These are phyloP conservation scores for Zosterops japonicus DNA, from an alignment of 2,113 vertebrate species.

Conservation along the genomic window DNA sequence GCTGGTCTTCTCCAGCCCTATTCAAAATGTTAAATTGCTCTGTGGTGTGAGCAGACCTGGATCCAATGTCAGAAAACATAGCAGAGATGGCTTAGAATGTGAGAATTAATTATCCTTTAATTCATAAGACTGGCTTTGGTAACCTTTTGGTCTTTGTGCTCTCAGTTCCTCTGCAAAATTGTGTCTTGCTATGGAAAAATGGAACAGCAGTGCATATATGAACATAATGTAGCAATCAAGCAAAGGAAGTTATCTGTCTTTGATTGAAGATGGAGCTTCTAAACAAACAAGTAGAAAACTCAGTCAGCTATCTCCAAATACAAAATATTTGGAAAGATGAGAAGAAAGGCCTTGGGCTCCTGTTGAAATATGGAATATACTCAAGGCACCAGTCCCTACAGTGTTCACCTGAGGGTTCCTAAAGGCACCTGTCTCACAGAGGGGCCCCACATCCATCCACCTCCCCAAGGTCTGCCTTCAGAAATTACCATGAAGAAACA, in stretches of 20 bases:
- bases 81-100: not conserved
- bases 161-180: not conserved
- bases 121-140: not conserved
- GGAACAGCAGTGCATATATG: not conserved
- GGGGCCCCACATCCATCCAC: fast-evolving
- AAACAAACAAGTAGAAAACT: not conserved
- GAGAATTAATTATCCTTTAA: not conserved
- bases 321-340: not conserved
- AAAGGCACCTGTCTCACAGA: not conserved
- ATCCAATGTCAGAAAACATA: not conserved
- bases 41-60: not conserved
- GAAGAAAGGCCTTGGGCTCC: not conserved
- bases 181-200: not conserved
- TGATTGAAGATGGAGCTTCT: not conserved
- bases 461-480: not conserved
- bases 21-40: not conserved
- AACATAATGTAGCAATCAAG: not conserved
- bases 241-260: not conserved
- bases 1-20: not conserved
- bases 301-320: not conserved
- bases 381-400: not conserved
- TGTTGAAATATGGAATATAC: not conserved
- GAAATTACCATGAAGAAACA: not conserved
- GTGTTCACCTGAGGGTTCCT: not conserved
- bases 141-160: not conserved